Conservation (phyloP, 2,888 invertebrate genomes). For the Alsophila aescularia region DNA sequence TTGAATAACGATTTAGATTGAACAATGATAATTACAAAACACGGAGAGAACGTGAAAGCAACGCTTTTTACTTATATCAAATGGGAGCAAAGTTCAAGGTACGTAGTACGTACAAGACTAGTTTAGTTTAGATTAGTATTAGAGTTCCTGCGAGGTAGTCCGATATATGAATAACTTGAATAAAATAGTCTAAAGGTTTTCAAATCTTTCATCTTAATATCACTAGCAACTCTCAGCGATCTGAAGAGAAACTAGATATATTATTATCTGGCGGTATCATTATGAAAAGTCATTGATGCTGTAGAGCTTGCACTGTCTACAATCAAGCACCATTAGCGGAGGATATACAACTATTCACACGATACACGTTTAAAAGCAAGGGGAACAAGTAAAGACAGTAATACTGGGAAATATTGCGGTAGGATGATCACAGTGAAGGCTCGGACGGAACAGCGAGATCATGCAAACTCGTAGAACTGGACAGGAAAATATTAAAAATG, state of each 20-base stretch:
- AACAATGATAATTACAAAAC: not conserved
- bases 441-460: not conserved
- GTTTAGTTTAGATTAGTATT: no score
- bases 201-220: no score
- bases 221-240: not conserved
- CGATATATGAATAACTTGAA: no score
- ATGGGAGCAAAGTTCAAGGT: no score
- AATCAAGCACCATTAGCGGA: not conserved
- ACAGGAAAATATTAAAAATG: not conserved
- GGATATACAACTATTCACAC: not conserved
- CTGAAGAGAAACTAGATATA: not conserved
- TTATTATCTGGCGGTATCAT: not conserved
- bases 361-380: not conserved
- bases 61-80: no score
- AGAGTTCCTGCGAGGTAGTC: no score
- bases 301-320: not conserved
- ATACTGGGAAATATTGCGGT: not conserved
- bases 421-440: not conserved
- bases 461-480: no score
- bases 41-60: not conserved
- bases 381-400: not conserved
- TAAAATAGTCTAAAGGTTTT: no score
- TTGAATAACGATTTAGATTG: not conserved
- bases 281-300: not conserved
- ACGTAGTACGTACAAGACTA: no score